Evolutionary conservation across 2,797 vertebrate genomes (phyloP), one percentile per base, ranked within the genome.

Genomic region (Clarias pachynema): DNA sequence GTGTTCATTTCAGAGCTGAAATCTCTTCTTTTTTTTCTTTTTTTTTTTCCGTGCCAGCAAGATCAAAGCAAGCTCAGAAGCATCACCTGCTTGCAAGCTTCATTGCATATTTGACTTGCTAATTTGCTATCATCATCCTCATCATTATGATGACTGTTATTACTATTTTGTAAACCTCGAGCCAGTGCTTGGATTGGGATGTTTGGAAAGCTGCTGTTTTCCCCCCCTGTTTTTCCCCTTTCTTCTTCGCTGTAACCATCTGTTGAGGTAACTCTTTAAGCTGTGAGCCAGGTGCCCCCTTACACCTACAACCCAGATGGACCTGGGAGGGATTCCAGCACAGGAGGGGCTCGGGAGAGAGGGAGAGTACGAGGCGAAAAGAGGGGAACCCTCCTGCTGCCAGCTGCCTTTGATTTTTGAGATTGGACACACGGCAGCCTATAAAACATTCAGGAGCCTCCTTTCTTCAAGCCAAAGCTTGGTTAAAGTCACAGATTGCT

Each of bases 41-140:
- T 34, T 34, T 34, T 94, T 95, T 94, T 95, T 94, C 94, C 93
- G 12, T 94, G 93, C 90, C 91, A 94, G 95, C 94, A 94, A 95
- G 94, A 96, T 96, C 95, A 96, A 96, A 97, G 95, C 93, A 92
- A 92, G 93, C 95, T 95, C 93, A 91, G 93, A 95, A 94, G 84
- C 72, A 70, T 95, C 94, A 94, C 95, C 94, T 94, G 93, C 94
- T 94, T 91, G 90, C 93, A 94, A 14, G 95, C 93, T 94, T 94
- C 93, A 93, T 93, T 95, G 93, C 93, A 94, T 95, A 95, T 96
- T 96, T 96, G 94, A 96, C 95, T 96, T 95, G 95, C 95, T 96
- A 95, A 96, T 96, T 94, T 94, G 91, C 60, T 31, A 15, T 66
- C 86, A 37, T 84, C 72, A 66, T 84, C 22, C 62, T 70, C 65